A percentile compares a stretch with the other conserved stretches of the same genome.
Evolutionary conservation across 1,140 invertebrate genomes (phyloP).

Genomic region (Acyrthosiphon pisum): DNA sequence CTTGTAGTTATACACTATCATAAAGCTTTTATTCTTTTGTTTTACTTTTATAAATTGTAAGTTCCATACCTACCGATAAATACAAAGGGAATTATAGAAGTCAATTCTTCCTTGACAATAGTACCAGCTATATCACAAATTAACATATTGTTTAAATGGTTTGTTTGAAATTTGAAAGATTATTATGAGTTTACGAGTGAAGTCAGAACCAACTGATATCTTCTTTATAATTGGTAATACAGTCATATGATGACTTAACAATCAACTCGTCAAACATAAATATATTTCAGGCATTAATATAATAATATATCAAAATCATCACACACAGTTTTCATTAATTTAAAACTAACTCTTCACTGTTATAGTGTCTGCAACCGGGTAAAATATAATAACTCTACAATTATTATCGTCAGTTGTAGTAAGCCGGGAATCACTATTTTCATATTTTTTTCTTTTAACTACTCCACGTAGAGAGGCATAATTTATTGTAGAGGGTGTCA

Average conservation of each 20-base stretch:
- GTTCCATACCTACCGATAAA: not conserved
- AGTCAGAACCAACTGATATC: not conserved
- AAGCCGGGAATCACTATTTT: not conserved
- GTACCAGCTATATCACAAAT: not conserved
- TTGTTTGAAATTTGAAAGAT: not conserved
- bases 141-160: not conserved
- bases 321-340: slow-evolving; percentile 13
- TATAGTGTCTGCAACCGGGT: not conserved
- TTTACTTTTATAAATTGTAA: too few relatives aligned
- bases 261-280: not conserved
- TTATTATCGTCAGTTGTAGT: not conserved
- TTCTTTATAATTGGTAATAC: not conserved
- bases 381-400: not conserved
- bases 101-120: not conserved
- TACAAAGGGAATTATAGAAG: slow-evolving; percentile 27
- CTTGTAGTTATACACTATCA: too few relatives aligned
- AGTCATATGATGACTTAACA: slow-evolving; percentile 20
- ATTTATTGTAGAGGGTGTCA: too few relatives aligned
- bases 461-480: too few relatives aligned
- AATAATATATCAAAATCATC: not conserved
- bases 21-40: too few relatives aligned
- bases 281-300: not conserved
- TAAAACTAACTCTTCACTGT: not conserved
- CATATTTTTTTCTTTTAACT: too few relatives aligned
- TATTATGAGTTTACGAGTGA: not conserved